Conservation (phyloP, 2,888 invertebrate genomes). For the Eucera pruinosa region DNA sequence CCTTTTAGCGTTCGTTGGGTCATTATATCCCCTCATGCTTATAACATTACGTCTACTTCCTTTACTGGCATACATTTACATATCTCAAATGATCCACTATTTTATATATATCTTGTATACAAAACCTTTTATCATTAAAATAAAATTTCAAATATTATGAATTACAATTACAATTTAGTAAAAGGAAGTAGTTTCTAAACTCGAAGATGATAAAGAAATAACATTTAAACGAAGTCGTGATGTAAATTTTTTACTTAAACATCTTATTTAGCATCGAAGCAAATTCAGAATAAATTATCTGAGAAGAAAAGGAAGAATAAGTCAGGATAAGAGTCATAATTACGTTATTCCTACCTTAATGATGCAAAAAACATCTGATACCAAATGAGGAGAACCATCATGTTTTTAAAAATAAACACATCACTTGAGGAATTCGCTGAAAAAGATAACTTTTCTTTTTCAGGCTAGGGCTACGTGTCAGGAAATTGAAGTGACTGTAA, state of each 20-base stretch:
- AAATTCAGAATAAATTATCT: background rate
- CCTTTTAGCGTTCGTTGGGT: no score
- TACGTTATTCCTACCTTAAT: background rate
- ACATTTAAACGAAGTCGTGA: no score
- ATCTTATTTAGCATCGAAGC: background rate
- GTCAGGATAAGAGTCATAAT: slow-evolving; percentile 1
- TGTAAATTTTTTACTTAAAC: background rate
- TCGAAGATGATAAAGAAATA: background rate
- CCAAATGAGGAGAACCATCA: no score
- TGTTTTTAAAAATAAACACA: no score
- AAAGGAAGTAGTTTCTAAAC: no score
- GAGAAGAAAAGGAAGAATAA: slow-evolving; percentile 7
- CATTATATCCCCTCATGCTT: no score
- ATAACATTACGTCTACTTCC: slow-evolving; percentile 13
- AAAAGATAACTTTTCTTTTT: slow-evolving; percentile 18
- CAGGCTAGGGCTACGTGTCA: background rate
- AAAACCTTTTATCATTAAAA: no score
- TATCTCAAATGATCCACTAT: background rate
- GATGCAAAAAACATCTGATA: slow-evolving; percentile 15
- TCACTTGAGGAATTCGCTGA: no score
- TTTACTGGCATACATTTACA: background rate
- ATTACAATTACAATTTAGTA: no score
- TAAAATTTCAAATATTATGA: background rate
- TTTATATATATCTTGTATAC: background rate
- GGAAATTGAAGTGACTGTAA: background rate